phyloP scores from a whole-genome alignment of 2,797 vertebrate genomes.

The Chelidonichthys spinosus region DNA sequence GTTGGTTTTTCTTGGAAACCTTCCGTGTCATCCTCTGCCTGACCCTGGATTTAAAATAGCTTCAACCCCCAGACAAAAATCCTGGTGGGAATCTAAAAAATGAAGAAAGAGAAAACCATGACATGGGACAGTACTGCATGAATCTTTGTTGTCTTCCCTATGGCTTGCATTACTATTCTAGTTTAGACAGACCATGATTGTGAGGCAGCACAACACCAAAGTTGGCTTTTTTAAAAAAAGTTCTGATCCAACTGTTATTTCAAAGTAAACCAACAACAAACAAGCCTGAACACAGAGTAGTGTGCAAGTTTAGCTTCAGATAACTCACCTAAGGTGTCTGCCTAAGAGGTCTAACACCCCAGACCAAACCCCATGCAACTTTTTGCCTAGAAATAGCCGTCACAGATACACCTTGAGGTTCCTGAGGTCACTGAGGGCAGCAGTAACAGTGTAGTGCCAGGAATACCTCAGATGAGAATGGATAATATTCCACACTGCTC shows the following conservation, averaged over 20 bases:
- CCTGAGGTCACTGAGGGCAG: slow-evolving; percentile 38
- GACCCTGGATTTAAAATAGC: slow-evolving; percentile 76
- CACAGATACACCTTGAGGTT: slow-evolving; percentile 46
- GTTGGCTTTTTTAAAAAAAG: slow-evolving; percentile 13
- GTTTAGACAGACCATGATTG: slow-evolving; percentile 9
- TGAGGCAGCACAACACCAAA: not conserved
- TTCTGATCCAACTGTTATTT: slow-evolving; percentile 19
- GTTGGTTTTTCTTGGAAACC: slow-evolving; percentile 64
- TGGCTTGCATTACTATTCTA: slow-evolving; percentile 17
- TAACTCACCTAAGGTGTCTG: slow-evolving; percentile 33
- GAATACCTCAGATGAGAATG: slow-evolving; percentile 48
- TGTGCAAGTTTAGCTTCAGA: slow-evolving; percentile 38
- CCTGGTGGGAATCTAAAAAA: slow-evolving; percentile 65
- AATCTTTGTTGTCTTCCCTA: slow-evolving; percentile 26
- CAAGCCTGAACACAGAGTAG: not conserved
- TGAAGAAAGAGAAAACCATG: slow-evolving; percentile 49
- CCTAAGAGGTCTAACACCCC: slow-evolving; percentile 44
- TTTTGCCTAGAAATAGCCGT: slow-evolving; percentile 39
- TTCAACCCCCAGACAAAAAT: slow-evolving; percentile 58
- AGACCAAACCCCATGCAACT: slow-evolving; percentile 7
- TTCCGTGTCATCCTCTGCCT: slow-evolving; percentile 58
- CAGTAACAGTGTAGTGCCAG: slow-evolving; percentile 31
- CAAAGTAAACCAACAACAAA: slow-evolving; percentile 4
- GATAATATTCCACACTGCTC: slow-evolving; percentile 32
- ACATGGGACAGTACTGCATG: slow-evolving; percentile 45